A percentile compares a stretch with the other conserved stretches of the same genome.
phyloP scores from a whole-genome alignment of 2,113 vertebrate genomes.

The Pycnonotus jocosus region DNA sequence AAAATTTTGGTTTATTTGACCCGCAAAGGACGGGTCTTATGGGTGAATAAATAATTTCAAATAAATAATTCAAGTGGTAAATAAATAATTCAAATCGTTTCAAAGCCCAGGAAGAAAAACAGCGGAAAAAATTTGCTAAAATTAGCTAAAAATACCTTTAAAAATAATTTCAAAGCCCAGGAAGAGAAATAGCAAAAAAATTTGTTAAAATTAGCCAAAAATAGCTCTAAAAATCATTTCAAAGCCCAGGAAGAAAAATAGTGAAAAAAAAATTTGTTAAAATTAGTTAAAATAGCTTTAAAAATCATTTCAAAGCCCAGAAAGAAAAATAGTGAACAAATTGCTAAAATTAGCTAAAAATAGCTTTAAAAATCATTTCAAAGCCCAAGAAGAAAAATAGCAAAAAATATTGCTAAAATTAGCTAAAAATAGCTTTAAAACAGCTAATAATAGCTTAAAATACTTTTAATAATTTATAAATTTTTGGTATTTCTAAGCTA shows the following conservation, averaged over 20 bases:
- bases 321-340: no score
- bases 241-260: no score
- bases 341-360: not conserved
- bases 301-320: not conserved
- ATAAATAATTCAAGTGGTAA: not conserved
- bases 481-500: no score
- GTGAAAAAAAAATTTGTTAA: no score
- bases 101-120: not conserved
- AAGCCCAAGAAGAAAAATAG: no score
- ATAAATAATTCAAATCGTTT: not conserved
- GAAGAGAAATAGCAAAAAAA: not conserved
- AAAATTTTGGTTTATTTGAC: not conserved
- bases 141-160: no score
- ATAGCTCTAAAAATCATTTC: not conserved
- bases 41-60: not conserved
- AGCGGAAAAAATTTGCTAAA: no score
- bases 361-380: no score
- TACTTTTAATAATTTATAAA: no score
- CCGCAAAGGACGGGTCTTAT: no score
- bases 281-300: no score
- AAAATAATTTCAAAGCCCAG: no score
- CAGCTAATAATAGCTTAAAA: not conserved
- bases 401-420: not conserved
- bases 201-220: not conserved
- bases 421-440: not conserved